phyloP scores from a whole-genome alignment of 2,113 vertebrate genomes.

The Setophaga petechia region DNA sequence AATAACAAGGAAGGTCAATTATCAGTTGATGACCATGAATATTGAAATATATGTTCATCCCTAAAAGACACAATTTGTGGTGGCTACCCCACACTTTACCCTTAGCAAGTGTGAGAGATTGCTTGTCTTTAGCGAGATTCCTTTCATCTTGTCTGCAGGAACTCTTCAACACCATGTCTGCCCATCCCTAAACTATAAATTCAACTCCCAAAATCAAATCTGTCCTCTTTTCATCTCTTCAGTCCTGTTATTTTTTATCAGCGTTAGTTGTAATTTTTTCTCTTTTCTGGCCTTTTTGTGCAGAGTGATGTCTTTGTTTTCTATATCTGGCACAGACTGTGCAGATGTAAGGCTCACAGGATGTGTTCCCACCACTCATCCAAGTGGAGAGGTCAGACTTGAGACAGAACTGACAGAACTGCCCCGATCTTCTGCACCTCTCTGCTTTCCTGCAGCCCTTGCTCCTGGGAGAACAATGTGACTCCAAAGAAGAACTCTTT shows the following conservation, averaged over 20 bases:
- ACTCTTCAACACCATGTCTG: not conserved
- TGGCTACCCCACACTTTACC: not conserved
- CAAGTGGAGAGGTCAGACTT: not conserved
- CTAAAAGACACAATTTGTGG: not conserved
- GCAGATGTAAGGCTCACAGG: not conserved
- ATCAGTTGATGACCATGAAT: not conserved
- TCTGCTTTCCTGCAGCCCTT: not conserved
- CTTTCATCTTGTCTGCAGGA: not conserved
- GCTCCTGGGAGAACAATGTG: not conserved
- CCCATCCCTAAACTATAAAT: not conserved
- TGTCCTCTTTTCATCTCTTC: not conserved
- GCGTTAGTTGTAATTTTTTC: not conserved
- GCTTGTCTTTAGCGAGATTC: fast-evolving
- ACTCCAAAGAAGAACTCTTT: not conserved
- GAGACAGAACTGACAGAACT: not conserved
- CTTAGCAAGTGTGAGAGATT: not conserved
- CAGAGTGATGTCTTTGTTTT: not conserved
- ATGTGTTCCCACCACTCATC: not conserved
- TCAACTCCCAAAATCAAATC: not conserved
- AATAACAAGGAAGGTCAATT: not conserved
- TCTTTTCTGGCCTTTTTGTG: not conserved
- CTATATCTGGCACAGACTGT: not conserved
- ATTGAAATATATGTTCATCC: not conserved
- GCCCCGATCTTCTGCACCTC: not conserved
- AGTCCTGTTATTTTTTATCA: not conserved